Base-by-base conservation (phyloP, 2,888 invertebrate genomes). In the Schizotus pectinicornis region DNA sequence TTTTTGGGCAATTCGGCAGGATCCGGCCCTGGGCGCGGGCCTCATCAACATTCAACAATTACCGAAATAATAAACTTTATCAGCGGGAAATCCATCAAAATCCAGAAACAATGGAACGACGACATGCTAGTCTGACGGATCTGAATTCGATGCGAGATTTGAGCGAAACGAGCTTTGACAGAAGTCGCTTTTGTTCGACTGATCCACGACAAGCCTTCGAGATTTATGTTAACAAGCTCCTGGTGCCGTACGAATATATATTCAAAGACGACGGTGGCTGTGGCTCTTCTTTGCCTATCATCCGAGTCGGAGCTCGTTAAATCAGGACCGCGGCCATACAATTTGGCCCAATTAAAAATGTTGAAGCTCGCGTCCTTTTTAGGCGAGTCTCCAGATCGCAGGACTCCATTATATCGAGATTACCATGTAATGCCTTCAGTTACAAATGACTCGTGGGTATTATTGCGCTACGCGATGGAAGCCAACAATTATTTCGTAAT, bases 61-160 rank as follows among this genome's bases (percentile, higher is more conserved):
- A 58, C 58, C 48, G 47, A 58, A 61, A 58, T 54, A 61, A 50
- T 56, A 59, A 48, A 45, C 60, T 64, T 61, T 65, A 68, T 70
- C 67, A 59, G 54, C 53, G 62, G 72, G 73, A 74, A 74, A 77
- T 77, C 77, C 77, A 77, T 77, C 77, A 77, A 77, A 77, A 73
- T 69, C 73, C 57, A 64, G 65, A 75, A 75, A 77, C 76, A 76
- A 77, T 76, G 74, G 75, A 69, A 70, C 74, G 69, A 71, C 70
- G 70, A 71, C 70, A 74, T 69, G 72, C 71, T 70, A 70, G 72
- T 73, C 67, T 71, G 73, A 72, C 70, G 76, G 74, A 75, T 76
- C 73, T 71, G 71, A 75, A 74, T 76, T 75, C 77, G 75, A 76
- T 75, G 71, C 69, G 69, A 72, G 75, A 74, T 75, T 76, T 76